Evolutionary conservation across 2,888 invertebrate genomes (phyloP).

Genomic region (Lymantria monacha): DNA sequence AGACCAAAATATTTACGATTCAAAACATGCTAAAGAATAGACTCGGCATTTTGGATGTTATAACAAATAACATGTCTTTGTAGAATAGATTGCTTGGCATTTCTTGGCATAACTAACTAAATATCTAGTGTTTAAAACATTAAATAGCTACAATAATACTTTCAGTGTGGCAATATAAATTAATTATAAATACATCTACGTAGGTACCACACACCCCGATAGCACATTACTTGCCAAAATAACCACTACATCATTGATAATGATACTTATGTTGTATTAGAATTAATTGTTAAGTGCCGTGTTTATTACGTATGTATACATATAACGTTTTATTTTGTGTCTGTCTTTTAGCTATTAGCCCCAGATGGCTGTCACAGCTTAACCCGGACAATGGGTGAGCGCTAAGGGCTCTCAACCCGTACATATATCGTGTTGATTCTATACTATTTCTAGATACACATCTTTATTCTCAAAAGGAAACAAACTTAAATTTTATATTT

Average conservation of each 20-base stretch:
- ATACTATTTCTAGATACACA: no score
- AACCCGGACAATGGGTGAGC: no score
- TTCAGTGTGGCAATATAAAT: conserved; percentile 36
- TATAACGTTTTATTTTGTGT: no score
- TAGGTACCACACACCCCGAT: neutral
- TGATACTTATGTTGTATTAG: conserved; percentile 17
- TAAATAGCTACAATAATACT: conserved; percentile 20
- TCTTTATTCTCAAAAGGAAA: no score
- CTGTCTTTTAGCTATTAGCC: no score
- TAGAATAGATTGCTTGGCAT: neutral
- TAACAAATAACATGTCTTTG: neutral
- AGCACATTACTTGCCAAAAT: conserved; percentile 36
- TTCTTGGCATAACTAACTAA: neutral
- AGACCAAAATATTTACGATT: no score
- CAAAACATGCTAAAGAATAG: no score
- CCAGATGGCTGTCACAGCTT: no score
- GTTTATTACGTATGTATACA: neutral
- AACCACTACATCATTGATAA: conserved; percentile 27
- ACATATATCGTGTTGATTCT: no score
- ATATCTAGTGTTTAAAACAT: neutral
- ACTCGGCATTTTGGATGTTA: neutral
- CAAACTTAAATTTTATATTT: no score
- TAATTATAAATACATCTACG: conserved; percentile 25
- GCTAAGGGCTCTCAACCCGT: no score
- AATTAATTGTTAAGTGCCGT: conserved; percentile 14